Evolutionary conservation across 2,797 vertebrate genomes (phyloP), one percentile per base, ranked within the genome.

Genomic region (Danio tinwini): DNA sequence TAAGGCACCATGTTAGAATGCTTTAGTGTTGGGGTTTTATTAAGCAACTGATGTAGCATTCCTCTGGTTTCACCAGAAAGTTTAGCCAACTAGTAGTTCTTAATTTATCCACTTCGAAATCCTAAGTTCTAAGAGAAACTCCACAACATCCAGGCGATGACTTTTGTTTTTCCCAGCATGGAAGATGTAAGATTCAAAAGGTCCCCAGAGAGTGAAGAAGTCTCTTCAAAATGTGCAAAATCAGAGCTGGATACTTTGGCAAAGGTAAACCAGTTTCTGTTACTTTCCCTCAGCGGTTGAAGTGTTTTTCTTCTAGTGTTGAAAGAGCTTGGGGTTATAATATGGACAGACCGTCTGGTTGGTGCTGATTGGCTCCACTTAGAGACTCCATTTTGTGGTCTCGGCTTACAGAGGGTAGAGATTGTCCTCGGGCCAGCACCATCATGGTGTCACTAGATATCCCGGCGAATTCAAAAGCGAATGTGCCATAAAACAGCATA

Each of bases 401-500:
- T 75, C 74, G 79, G 40, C 80, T 82, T 37, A 56, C 17, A 6
- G 76, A 75, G 8, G 76, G 73, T n/a, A 82, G 44, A 65, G 81
- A 80, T 2, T 82, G 89, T 29, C 91, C 91, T 81, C 89, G 86
- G 76, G 92, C 92, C 62, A 95, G 87, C 42, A 94, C 93, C 87
- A 94, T 88, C 73, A 95, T 86, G 0, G 94, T 95, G 86, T 93
- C 90, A 2, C 90, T 89, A 0, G 94, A 93, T 82, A 95, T 88
- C 70, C 85, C 89, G 7, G 86, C 86, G 5, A 95, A 95, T 88
- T 95, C 94, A 6, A 94, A 94, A 58, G 93, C 92, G 62, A 95
- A 95, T 0, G 94, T 95, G 76, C 94, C 94, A 5, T 93, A 94
- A 88, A 94, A 95, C 69, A 94, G 83, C 91, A 95, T 95, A 86